Percentiles rank a stretch among this genome's conserved stretches.
Conservation (phyloP, 2,113 vertebrate species). For the Rhadina sibilatrix region DNA sequence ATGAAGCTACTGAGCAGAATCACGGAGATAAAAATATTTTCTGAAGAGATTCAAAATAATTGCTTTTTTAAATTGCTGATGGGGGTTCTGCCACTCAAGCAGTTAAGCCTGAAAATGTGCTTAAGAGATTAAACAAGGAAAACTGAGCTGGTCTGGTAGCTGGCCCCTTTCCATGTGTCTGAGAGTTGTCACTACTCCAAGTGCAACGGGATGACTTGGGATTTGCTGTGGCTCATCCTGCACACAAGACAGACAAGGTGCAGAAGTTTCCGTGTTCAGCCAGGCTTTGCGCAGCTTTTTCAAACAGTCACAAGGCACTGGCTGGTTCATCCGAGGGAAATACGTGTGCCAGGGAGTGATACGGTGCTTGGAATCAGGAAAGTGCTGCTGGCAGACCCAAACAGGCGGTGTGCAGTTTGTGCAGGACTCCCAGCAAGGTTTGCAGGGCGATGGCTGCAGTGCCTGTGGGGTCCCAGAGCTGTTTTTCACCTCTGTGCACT, state of each 20-base stretch:
- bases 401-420: not conserved
- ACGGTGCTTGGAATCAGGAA: not conserved
- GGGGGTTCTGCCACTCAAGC: conserved; percentile 63
- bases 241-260: not conserved
- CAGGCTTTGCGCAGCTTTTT: conserved; percentile 17
- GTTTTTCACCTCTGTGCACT: not conserved
- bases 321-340: conserved; percentile 2
- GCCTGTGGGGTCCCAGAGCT: fast-evolving
- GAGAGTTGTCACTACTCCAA: conserved; percentile 49
- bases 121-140: conserved; percentile 71
- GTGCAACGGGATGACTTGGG: not conserved
- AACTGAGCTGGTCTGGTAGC: conserved; percentile 60
- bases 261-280: conserved; percentile 5
- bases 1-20: not conserved
- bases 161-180: conserved; percentile 43
- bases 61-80: conserved; percentile 69
- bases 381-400: not conserved
- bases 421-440: not conserved
- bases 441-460: not conserved
- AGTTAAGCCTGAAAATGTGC: conserved; percentile 69
- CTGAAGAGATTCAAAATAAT: conserved; percentile 67
- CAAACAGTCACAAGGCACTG: not conserved
- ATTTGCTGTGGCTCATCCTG: conserved; percentile 26
- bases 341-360: not conserved
- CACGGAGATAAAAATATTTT: conserved; percentile 51